Evolutionary conservation across 2,888 invertebrate species (phyloP).

Genomic region (Onthophagus sagittarius): DNA sequence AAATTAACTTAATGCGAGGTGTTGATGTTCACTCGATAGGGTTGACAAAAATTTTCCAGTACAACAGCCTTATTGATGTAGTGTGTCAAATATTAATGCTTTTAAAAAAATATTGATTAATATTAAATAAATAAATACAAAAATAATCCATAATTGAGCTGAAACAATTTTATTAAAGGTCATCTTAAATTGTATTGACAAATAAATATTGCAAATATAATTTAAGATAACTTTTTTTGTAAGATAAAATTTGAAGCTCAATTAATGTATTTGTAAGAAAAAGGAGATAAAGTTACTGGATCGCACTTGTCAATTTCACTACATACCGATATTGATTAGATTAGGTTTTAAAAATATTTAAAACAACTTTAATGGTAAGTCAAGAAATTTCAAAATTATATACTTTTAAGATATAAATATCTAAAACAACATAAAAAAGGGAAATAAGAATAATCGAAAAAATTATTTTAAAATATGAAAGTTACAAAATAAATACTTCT

Average conservation of each 20-base stretch:
- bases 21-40: not conserved
- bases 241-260: slow-evolving; percentile 13
- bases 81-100: not conserved
- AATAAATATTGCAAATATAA: too few relatives aligned
- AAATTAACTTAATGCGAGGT: not conserved
- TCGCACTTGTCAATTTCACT: slow-evolving; percentile 28
- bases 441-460: too few relatives aligned
- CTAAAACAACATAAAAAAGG: too few relatives aligned
- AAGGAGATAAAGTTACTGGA: slow-evolving; percentile 18
- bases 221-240: not conserved
- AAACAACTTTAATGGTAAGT: too few relatives aligned
- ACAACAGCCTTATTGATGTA: not conserved
- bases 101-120: not conserved
- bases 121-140: not conserved
- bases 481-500: too few relatives aligned
- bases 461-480: too few relatives aligned
- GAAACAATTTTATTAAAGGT: not conserved
- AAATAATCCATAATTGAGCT: not conserved
- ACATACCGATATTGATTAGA: not conserved
- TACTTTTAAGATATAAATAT: not conserved
- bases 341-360: not conserved
- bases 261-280: slow-evolving; percentile 18
- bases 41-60: not conserved
- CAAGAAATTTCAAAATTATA: too few relatives aligned
- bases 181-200: not conserved